Percentiles rank a stretch among this genome's conserved stretches.
phyloP scores from a whole-genome alignment of 2,797 vertebrate genomes.

The Gallinago nigripennis region DNA sequence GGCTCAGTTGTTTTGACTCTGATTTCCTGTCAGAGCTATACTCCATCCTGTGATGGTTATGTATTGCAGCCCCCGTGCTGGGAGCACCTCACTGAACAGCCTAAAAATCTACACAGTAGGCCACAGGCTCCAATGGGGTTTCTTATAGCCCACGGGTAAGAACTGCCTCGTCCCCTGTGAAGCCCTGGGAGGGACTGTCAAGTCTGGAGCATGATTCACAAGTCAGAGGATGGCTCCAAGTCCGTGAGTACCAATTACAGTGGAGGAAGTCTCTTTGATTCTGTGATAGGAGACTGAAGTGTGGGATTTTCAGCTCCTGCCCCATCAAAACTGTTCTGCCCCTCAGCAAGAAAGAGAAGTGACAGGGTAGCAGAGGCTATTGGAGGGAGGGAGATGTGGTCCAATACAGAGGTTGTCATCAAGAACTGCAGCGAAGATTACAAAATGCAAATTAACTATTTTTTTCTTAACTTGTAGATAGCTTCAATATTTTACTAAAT shows the following conservation, averaged over 20 bases:
- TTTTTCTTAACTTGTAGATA: not conserved
- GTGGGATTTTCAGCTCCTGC: not conserved
- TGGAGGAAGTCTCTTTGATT: not conserved
- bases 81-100: not conserved
- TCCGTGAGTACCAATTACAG: fast-evolving
- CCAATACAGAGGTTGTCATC: not conserved
- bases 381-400: not conserved
- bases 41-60: not conserved
- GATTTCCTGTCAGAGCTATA: not conserved
- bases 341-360: not conserved
- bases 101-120: not conserved
- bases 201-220: not conserved
- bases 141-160: not conserved
- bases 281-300: not conserved
- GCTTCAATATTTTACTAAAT: not conserved
- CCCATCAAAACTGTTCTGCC: not conserved
- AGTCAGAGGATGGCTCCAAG: fast-evolving
- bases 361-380: not conserved
- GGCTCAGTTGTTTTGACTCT: not conserved
- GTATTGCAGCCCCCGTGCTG: not conserved
- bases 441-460: not conserved
- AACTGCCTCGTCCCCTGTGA: not conserved
- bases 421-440: not conserved
- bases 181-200: not conserved
- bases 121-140: not conserved